Base-by-base conservation (phyloP, 2,113 vertebrate species). In the Xenopus borealis region DNA sequence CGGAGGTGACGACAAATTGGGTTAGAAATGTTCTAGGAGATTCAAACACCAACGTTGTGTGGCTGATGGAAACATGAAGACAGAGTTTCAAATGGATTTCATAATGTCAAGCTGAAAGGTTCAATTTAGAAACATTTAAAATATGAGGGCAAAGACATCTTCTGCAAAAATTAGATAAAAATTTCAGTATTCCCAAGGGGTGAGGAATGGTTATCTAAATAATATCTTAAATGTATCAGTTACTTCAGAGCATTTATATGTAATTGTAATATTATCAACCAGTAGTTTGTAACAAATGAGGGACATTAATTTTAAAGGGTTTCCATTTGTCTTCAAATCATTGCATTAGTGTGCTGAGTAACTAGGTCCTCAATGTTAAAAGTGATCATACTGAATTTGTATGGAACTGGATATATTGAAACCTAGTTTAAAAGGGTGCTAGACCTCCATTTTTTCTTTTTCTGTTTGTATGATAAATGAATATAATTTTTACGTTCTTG, bases 211-310 rank as follows among this genome's bases (percentile, higher is more conserved):
- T 8, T 71, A 30, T 30, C 11, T n/a, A 72, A 50, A 65, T 72
- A 64, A 64, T 33, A 47, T 30, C n/a, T 57, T 5, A 16, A 14
- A 62, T 71, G 18, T 11, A 33, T 20, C 2, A 44, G 61, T 17
- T 53, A 40, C n/a, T 30, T 8, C 20, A 27, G 13, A 17, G 30
- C 52, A 72, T 72, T 64, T 16, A 53, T 72, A 52, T 33, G 23
- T 8, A 27, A 27, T 16, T 52, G 1, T 50, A 40, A 30, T 10
- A 52, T 20, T n/a, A 11, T 53, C 23, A 72, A 9, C n/a, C 16
- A 18, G 18, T 18, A 19, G 46, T 64, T 52, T 55, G 19, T 72
- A 44, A 65, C 50, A 65, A 72, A 72, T 72, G 47, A 66, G n/a
- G 33, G 17, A 27, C 46, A 72, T 65, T 19, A 5, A 65, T 57